Base-by-base conservation (phyloP, 2,888 invertebrate genomes). In the Diaphora mendica region DNA sequence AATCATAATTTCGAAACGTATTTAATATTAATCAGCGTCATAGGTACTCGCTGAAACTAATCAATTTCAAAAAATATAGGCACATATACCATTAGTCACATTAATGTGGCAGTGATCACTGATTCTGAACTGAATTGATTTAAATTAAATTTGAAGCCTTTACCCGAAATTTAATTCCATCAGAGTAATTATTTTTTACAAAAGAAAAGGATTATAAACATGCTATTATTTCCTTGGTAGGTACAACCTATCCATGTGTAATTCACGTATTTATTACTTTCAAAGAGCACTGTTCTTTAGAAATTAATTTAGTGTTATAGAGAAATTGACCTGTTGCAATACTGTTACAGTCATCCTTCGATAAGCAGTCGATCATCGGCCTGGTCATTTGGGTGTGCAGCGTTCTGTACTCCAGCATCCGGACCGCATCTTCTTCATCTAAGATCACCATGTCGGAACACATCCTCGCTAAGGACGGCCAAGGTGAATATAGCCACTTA, bases 371-470 rank as follows among this genome's bases (percentile, higher is more conserved):
- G 84, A 97, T 99, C 82, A 97, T 99, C 86, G 99, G 99, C 67
- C 96, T 99, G 82, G 92, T 98, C 68, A 97, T 99, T 87, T 99
- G 99, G 99, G 97, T 99, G 93, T 96, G 97, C 87, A 99, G 99
- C 92, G 98, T 99, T 71, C 96, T 99, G 72, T 99, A 99, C 95
- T 99, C 99, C 23, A 98, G 99, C 84, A 96, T 99, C 77, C 97
- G 99, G 66, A 98, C 99, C n/a, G 99, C 99, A 33, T 98, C 98
- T 44, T 98, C 98, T 87, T 98, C 98, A 0, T 99, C 99, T 42
- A 98, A 98, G 94, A 97, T 99, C 79, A 98, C 98, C 48, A 98
- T 98, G 97, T 97, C 97, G 0, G 98, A 98, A 65, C 97, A 97
- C 85, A 97, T 98, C 85, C 96, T 98, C 68, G 96, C 97, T 72